A percentile compares a stretch with the other conserved stretches of the same genome.
Conservation (phyloP, 2,797 vertebrate species). For the Chaetodon trifasciatus region DNA sequence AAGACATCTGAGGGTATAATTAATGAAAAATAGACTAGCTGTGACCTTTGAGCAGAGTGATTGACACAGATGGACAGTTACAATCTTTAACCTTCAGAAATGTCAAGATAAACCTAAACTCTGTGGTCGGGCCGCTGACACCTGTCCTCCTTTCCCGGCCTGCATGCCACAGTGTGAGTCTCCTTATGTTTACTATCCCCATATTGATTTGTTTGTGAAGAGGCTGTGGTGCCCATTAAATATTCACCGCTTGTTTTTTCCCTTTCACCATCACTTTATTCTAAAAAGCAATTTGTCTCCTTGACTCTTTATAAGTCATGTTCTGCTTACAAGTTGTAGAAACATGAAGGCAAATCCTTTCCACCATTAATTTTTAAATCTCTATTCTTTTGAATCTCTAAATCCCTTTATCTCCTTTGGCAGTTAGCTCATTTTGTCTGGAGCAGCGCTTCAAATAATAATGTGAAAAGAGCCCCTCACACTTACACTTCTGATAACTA, state of each 20-base stretch:
- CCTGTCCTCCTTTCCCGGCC: constrained; percentile 68
- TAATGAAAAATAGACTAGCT: constrained; percentile 84
- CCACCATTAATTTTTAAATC: constrained; percentile 83
- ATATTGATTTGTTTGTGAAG: constrained; percentile 86
- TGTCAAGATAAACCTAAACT: constrained; percentile 83
- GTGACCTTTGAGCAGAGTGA: constrained; percentile 87
- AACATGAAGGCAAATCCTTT: constrained; percentile 82
- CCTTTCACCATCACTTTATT: constrained; percentile 82
- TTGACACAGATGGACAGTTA: constrained; percentile 87
- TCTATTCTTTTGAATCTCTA: constrained; percentile 81
- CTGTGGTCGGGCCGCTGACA: constrained; percentile 74
- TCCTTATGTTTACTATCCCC: constrained; percentile 79
- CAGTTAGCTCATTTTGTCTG: constrained; percentile 79
- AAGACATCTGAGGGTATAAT: constrained; percentile 83
- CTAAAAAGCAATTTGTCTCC: constrained; percentile 82
- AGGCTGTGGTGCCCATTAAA: constrained; percentile 82
- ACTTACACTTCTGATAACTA: constrained; percentile 70
- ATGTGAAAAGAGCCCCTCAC: constrained; percentile 62
- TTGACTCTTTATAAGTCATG: constrained; percentile 73
- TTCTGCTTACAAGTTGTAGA: constrained; percentile 75
- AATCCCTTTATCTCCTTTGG: constrained; percentile 79
- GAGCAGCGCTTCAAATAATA: constrained; percentile 77
- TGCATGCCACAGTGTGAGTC: constrained; percentile 70
- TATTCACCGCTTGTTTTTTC: constrained; percentile 84
- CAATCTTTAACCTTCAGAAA: constrained; percentile 90